A percentile compares a stretch with the other conserved stretches of the same genome.
Evolutionary conservation across 2,888 invertebrate species (phyloP).

Genomic region (Lottia gigantea): DNA sequence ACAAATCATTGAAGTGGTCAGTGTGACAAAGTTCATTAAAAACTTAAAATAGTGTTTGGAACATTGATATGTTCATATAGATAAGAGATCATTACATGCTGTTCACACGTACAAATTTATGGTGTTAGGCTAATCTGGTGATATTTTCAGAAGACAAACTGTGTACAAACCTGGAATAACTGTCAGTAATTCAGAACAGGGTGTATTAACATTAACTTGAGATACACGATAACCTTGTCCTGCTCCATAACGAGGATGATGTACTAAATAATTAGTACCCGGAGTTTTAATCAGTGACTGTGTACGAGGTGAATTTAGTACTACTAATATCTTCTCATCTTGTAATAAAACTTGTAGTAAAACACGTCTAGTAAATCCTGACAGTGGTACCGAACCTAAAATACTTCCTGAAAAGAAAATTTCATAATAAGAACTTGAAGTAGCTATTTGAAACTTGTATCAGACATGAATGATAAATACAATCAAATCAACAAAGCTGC

Average conservation of each 20-base stretch:
- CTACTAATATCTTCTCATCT: slow-evolving; percentile 84
- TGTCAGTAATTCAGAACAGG: slow-evolving; percentile 79
- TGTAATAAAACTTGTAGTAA: slow-evolving; percentile 87
- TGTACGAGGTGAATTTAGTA: slow-evolving; percentile 70
- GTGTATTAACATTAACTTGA: slow-evolving; percentile 80
- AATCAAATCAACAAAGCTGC: no score
- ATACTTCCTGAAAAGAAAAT: slow-evolving; percentile 32
- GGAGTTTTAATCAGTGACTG: slow-evolving; percentile 44
- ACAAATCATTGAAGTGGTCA: no score
- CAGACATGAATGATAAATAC: no score
- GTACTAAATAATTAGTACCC: slow-evolving; percentile 25
- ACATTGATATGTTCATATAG: neutral
- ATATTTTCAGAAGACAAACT: no score
- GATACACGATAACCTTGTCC: slow-evolving; percentile 80
- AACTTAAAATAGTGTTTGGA: no score
- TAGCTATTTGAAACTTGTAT: no score
- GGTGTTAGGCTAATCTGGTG: no score
- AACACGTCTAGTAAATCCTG: slow-evolving; percentile 87
- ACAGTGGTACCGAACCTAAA: slow-evolving; percentile 70
- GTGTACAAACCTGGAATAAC: slow-evolving; percentile 68
- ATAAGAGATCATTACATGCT: neutral
- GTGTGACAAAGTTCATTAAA: no score
- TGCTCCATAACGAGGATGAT: slow-evolving; percentile 80
- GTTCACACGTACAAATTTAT: neutral
- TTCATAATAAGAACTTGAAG: no score